A percentile compares a stretch with the other conserved stretches of the same genome.
Evolutionary conservation across 2,797 vertebrate species (phyloP).

Genomic region (Ambastaia sidthimunki): DNA sequence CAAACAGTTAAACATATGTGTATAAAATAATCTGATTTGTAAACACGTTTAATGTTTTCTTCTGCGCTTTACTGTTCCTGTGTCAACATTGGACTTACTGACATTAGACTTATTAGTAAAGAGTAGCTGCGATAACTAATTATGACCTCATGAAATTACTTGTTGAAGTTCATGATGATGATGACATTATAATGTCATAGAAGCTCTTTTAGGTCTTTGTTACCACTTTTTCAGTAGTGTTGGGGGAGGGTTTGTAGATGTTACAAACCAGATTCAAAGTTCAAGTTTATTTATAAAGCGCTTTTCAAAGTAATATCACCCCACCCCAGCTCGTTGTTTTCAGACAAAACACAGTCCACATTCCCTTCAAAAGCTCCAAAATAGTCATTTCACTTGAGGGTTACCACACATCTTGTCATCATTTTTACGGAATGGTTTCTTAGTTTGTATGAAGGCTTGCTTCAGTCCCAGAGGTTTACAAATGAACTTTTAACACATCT

Average conservation of each 20-base stretch:
- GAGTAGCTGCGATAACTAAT: not conserved
- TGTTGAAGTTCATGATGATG: not conserved
- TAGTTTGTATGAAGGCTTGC: not conserved
- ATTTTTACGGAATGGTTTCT: conserved; percentile 10
- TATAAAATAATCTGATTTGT: no score
- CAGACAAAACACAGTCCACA: not conserved
- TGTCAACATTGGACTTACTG: no score
- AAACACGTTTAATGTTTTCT: no score
- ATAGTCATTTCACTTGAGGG: conserved; percentile 8
- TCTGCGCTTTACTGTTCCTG: no score
- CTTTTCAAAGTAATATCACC: no score
- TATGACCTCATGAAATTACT: not conserved
- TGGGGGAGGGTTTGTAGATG: no score
- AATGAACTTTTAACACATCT: conserved; percentile 29
- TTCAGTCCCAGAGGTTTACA: conserved; percentile 41
- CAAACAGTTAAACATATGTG: no score
- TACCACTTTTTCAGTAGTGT: no score
- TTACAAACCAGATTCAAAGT: not conserved
- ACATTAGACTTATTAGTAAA: no score
- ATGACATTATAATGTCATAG: not conserved
- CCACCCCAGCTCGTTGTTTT: no score
- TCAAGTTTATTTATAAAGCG: no score
- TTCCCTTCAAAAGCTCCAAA: conserved; percentile 29
- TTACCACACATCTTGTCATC: conserved; percentile 6
- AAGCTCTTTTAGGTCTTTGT: not conserved